These are phyloP conservation scores for Thripadectes ignobilis DNA, from an alignment of 2,797 vertebrate genomes.

Conservation along the genomic window DNA sequence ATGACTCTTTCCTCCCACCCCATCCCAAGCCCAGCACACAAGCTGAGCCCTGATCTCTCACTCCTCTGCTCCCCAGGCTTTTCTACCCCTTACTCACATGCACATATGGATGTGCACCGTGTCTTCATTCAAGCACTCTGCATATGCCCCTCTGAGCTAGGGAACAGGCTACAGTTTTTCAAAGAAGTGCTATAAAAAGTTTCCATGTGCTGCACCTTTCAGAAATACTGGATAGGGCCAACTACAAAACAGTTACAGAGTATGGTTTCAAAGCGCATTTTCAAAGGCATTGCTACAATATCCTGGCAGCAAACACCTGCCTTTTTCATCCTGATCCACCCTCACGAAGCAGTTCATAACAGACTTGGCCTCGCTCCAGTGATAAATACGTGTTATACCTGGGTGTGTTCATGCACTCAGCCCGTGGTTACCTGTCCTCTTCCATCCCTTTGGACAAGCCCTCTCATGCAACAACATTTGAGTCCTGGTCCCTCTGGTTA, in stretches of 20 bases:
- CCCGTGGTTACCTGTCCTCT: neutral
- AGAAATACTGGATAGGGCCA: neutral
- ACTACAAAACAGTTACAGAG: neutral
- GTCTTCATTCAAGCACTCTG: neutral
- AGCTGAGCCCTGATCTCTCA: fast-evolving
- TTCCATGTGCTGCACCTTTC: neutral
- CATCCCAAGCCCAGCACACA: neutral
- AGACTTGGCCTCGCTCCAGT: neutral
- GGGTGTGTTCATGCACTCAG: fast-evolving
- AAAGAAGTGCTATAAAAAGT: neutral
- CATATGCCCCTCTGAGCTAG: fast-evolving
- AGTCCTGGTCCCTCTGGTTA: neutral
- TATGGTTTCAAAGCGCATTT: neutral
- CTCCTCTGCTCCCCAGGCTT: neutral
- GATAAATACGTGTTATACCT: neutral
- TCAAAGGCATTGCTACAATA: neutral
- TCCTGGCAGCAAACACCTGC: slow-evolving; percentile 8
- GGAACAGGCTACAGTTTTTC: neutral
- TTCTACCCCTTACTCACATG: neutral
- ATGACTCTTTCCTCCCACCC: neutral
- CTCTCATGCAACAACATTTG: fast-evolving
- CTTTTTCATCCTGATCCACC: slow-evolving; percentile 12
- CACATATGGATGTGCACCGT: fast-evolving
- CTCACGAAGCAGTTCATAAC: neutral
- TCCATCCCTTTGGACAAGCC: fast-evolving